These are phyloP conservation scores for Ophraella communa DNA, from an alignment of 2,888 invertebrate genomes.

Conservation along the genomic window DNA sequence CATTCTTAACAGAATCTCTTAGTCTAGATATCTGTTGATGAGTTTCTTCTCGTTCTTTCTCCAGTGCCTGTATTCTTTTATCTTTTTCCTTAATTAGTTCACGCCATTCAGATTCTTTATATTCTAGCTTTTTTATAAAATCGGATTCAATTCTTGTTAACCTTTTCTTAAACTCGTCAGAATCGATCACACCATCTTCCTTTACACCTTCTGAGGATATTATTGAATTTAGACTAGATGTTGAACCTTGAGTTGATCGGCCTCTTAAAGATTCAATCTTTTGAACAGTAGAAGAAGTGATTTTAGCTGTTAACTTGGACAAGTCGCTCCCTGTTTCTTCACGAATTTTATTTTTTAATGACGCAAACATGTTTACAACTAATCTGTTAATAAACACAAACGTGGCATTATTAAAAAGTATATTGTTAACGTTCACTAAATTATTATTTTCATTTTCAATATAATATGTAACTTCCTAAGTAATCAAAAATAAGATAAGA, in stretches of 20 bases:
- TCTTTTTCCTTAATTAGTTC: conserved; percentile 68
- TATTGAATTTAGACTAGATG: conserved; percentile 59
- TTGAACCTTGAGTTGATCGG: conserved; percentile 60
- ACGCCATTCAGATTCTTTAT: conserved; percentile 73
- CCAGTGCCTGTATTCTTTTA: conserved; percentile 61
- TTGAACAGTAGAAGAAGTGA: conserved; percentile 63
- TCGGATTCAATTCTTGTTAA: conserved; percentile 67
- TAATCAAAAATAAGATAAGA: neutral
- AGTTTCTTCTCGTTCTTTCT: conserved; percentile 66
- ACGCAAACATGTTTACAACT: conserved; percentile 74
- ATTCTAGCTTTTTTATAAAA: conserved; percentile 66
- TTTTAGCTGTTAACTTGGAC: conserved; percentile 58
- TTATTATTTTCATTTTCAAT: neutral
- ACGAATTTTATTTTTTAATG: conserved; percentile 86
- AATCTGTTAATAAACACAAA: neutral
- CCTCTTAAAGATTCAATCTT: conserved; percentile 60
- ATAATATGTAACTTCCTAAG: neutral
- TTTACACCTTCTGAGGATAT: conserved; percentile 59
- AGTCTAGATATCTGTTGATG: conserved; percentile 65
- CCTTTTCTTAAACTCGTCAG: conserved; percentile 60
- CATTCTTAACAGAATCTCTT: conserved; percentile 68
- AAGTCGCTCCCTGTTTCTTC: conserved; percentile 88
- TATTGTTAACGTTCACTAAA: neutral
- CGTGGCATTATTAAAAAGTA: conserved; percentile 6
- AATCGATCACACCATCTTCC: conserved; percentile 62